Conservation (phyloP, 1,140 invertebrate species). For the Luehdorfia chinensis region DNA sequence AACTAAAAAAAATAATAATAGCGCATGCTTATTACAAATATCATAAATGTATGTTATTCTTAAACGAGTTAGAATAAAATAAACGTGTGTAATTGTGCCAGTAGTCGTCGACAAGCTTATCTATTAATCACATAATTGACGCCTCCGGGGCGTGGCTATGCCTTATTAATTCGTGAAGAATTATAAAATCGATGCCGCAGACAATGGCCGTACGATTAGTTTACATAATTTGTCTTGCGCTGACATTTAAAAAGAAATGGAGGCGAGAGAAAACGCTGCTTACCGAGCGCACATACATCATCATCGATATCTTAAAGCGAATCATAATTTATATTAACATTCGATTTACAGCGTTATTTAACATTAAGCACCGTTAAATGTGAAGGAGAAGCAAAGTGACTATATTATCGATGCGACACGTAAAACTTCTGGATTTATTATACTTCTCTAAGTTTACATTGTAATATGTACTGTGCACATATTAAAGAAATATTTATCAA, state of each 20-base stretch:
- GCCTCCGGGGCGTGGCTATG: conserved; percentile 61
- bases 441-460: too few species aligned
- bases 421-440: too few species aligned
- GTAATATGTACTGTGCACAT: too few species aligned
- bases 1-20: too few species aligned
- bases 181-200: conserved; percentile 58
- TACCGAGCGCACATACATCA: conserved; percentile 35
- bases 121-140: conserved; percentile 66
- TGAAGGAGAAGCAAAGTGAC: background rate
- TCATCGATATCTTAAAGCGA: conserved; percentile 33
- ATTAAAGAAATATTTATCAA: too few species aligned
- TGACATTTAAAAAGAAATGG: conserved; percentile 33
- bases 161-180: conserved; percentile 68
- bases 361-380: conserved; percentile 19
- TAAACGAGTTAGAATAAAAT: conserved; percentile 5
- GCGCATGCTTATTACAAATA: too few species aligned
- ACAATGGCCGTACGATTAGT: conserved; percentile 42
- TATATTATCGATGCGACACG: background rate
- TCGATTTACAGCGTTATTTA: conserved; percentile 38
- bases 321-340: conserved; percentile 40
- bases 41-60: too few species aligned
- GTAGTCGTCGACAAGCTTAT: conserved; percentile 41
- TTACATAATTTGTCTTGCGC: conserved; percentile 43
- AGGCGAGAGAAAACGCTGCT: conserved; percentile 18
- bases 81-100: conserved; percentile 23